Percentiles rank a stretch among this genome's conserved stretches.
phyloP scores from a whole-genome alignment of 2,797 vertebrate species.

The Sternotherus odoratus region DNA sequence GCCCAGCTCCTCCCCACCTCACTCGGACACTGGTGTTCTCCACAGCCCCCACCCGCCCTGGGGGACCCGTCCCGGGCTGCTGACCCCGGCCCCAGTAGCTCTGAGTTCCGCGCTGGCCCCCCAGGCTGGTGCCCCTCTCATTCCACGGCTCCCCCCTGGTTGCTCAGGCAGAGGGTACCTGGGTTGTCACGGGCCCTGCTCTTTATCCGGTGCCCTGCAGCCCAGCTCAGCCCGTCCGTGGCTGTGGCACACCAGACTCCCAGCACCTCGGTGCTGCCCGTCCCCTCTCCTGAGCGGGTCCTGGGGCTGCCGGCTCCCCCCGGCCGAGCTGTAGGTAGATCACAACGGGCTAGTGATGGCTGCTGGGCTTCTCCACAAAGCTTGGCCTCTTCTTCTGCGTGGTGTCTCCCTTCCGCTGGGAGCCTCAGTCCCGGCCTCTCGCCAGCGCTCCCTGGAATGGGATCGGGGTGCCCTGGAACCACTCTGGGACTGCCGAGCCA shows the following conservation, averaged over 20 bases:
- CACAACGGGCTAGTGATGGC: neutral
- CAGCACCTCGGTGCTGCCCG: fast-evolving
- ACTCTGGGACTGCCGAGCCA: neutral
- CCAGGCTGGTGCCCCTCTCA: neutral
- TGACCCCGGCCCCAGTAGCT: neutral
- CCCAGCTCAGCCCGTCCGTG: neutral
- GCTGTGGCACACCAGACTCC: too few species aligned
- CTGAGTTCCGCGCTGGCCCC: neutral
- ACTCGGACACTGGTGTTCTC: neutral
- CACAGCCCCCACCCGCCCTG: neutral
- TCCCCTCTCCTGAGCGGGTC: neutral
- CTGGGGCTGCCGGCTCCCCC: neutral
- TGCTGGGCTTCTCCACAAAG: neutral
- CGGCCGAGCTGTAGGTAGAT: too few species aligned
- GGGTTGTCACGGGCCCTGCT: neutral
- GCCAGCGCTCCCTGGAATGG: neutral
- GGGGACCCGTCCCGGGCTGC: neutral
- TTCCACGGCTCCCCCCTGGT: neutral
- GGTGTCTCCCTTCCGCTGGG: neutral
- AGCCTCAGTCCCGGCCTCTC: neutral
- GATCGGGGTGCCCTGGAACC: neutral
- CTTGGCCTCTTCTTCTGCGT: neutral
- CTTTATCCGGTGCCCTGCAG: neutral
- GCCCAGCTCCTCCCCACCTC: neutral
- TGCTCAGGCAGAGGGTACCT: too few species aligned